A percentile compares a stretch with the other conserved stretches of the same genome.
These are phyloP conservation scores for Eurystomus gularis DNA, from an alignment of 2,113 vertebrate species.

Conservation along the genomic window DNA sequence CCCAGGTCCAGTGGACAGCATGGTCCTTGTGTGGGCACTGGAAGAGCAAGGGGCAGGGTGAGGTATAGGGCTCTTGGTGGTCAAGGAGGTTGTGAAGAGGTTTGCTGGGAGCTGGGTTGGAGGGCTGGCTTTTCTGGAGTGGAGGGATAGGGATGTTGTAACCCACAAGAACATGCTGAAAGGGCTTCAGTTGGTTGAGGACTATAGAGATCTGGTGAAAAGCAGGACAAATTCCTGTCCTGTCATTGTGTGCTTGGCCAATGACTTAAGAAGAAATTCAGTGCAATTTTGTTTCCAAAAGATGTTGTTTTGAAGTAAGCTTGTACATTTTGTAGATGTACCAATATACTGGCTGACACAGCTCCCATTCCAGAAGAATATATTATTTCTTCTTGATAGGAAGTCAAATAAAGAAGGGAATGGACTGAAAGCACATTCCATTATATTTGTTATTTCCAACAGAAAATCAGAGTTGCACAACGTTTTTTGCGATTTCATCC, in stretches of 20 bases:
- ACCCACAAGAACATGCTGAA: background rate
- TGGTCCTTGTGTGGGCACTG: background rate
- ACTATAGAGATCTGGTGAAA: background rate
- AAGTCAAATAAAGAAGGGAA: conserved; percentile 17
- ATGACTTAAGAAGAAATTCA: background rate
- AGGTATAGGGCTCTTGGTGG: background rate
- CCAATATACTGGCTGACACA: background rate
- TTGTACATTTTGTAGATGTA: background rate
- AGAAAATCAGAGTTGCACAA: conserved; percentile 62
- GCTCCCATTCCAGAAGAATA: background rate
- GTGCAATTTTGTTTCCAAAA: background rate
- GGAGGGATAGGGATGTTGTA: background rate
- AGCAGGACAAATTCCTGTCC: background rate
- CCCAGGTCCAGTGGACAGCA: background rate
- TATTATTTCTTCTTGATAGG: conserved; percentile 13
- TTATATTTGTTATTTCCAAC: conserved; percentile 57
- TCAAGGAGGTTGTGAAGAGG: background rate
- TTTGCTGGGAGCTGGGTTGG: background rate
- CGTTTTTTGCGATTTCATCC: conserved; percentile 12
- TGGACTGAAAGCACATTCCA: conserved; percentile 39
- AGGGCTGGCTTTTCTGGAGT: background rate
- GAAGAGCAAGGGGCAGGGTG: background rate
- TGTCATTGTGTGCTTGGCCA: background rate
- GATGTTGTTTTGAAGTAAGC: conserved; percentile 6
- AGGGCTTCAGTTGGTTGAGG: fast-evolving